Evolutionary conservation across 2,797 vertebrate species (phyloP).

Genomic region (Semotilus atromaculatus): DNA sequence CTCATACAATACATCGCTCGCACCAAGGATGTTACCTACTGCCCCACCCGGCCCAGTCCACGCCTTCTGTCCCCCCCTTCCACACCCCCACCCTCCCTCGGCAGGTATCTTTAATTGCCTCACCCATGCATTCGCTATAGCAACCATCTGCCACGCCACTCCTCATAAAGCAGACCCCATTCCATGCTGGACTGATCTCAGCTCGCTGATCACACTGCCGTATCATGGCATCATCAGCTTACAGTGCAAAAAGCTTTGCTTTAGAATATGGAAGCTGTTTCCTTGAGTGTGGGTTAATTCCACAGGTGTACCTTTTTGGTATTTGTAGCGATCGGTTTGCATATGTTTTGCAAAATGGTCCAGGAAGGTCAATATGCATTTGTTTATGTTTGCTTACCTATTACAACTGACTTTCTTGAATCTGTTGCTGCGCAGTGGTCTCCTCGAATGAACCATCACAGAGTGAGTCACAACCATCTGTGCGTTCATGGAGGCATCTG

Average conservation of each 20-base stretch:
- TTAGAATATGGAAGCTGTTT: conserved; percentile 6
- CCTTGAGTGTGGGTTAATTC: not conserved
- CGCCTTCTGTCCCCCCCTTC: conserved; percentile 82
- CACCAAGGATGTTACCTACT: conserved; percentile 81
- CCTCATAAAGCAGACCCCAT: conserved; percentile 49
- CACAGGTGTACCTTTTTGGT: not conserved
- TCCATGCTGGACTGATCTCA: conserved; percentile 52
- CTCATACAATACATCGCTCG: conserved; percentile 95
- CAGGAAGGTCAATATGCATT: not conserved
- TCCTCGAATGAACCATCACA: conserved; percentile 50
- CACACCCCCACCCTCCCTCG: conserved; percentile 91
- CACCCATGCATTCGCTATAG: conserved; percentile 80
- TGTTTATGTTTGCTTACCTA: conserved; percentile 35
- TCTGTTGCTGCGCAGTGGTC: conserved; percentile 27
- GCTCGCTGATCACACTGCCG: conserved; percentile 6
- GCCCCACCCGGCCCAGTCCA: conserved; percentile 74
- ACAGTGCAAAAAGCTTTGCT: conserved; percentile 22
- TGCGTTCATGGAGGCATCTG: conserved; percentile 50
- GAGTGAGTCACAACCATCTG: conserved; percentile 54
- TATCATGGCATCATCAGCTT: conserved; percentile 36
- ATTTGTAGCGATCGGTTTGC: not conserved
- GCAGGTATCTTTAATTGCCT: conserved; percentile 97
- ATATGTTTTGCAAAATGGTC: conserved; percentile 10
- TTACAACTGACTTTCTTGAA: conserved; percentile 12
- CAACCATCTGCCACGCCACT: conserved; percentile 64